Conservation (phyloP, 2,888 invertebrate genomes). For the Synergus laeviventris region DNA sequence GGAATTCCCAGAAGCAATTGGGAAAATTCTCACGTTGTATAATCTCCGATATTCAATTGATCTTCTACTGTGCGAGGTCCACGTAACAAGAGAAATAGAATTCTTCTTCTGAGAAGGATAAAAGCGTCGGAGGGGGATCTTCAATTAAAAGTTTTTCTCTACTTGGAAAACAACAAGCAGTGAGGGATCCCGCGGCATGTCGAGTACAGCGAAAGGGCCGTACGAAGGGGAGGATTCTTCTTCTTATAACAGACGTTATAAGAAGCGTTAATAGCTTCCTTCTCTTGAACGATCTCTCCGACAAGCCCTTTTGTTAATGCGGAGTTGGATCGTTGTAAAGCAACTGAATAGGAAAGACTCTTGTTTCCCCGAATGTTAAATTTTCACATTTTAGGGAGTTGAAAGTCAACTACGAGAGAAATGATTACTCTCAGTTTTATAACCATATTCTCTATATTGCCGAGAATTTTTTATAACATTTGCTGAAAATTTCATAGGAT, state of each 20-base stretch:
- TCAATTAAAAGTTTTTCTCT: conserved; percentile 69
- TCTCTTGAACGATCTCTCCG: conserved; percentile 52
- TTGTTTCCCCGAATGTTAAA: conserved; percentile 2
- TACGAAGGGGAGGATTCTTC: conserved; percentile 55
- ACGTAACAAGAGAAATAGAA: conserved; percentile 60
- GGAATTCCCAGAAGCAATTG: conserved; percentile 58
- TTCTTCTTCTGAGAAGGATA: conserved; percentile 50
- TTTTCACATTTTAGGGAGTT: conserved; percentile 10
- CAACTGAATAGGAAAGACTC: conserved; percentile 1
- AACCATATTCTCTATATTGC: too few species aligned
- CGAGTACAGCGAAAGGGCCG: conserved; percentile 63
- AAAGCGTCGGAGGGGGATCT: conserved; percentile 61
- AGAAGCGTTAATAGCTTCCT: conserved; percentile 40
- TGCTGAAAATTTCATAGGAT: too few species aligned
- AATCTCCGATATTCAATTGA: conserved; percentile 70
- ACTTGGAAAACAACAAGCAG: conserved; percentile 65
- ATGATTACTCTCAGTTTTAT: neutral
- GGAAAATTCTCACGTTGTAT: conserved; percentile 69
- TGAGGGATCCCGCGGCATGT: conserved; percentile 56
- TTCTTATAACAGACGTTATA: conserved; percentile 54
- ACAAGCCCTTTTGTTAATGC: conserved; percentile 48
- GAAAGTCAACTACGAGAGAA: neutral
- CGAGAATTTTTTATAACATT: too few species aligned
- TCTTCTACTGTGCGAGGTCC: conserved; percentile 67
- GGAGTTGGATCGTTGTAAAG: conserved; percentile 42